These are phyloP conservation scores for Pedetes capensis DNA, from an alignment of 2,113 vertebrate species.

Conservation along the genomic window DNA sequence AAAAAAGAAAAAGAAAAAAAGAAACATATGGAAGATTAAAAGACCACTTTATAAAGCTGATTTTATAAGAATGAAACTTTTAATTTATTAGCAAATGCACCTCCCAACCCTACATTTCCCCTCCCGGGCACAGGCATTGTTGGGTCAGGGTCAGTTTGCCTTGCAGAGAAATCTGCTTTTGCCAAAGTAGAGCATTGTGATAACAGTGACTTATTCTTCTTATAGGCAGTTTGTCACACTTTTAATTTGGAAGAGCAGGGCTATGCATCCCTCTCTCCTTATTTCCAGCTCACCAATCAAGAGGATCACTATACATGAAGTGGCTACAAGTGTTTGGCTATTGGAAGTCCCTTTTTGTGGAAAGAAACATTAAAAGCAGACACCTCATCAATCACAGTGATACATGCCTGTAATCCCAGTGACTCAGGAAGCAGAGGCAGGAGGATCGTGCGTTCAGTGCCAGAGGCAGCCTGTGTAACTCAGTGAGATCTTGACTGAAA, in stretches of 20 bases:
- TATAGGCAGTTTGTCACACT: background rate
- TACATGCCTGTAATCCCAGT: too few species aligned
- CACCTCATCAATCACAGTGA: too few species aligned
- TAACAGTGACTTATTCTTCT: background rate
- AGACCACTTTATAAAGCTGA: background rate
- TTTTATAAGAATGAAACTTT: background rate
- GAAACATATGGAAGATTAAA: background rate
- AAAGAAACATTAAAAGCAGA: background rate
- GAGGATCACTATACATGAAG: background rate
- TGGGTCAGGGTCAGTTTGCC: background rate
- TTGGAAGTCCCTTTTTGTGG: background rate
- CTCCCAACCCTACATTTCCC: background rate
- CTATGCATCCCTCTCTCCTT: background rate
- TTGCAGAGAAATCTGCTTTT: background rate
- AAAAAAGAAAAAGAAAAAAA: too few species aligned
- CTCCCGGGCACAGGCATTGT: background rate
- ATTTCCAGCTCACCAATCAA: background rate
- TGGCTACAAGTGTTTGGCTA: background rate
- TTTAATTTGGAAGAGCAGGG: background rate
- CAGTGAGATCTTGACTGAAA: too few species aligned
- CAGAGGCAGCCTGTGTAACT: too few species aligned
- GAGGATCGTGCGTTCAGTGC: too few species aligned
- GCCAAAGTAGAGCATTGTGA: background rate
- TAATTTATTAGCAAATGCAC: background rate
- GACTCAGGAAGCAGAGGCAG: too few species aligned